Conservation (phyloP, 2,888 invertebrate species). For the Julus scandinavius region DNA sequence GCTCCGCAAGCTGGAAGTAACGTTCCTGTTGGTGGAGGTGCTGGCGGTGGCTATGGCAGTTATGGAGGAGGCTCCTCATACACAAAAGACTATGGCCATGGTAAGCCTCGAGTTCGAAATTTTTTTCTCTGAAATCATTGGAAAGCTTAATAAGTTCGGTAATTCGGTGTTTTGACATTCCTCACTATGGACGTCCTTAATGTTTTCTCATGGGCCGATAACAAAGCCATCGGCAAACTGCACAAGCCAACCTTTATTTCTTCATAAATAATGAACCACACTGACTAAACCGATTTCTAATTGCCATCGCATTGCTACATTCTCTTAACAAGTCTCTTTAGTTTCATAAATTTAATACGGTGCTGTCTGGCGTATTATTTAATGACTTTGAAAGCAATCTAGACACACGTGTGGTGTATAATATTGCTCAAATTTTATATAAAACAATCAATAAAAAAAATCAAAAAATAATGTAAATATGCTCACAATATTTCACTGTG, state of each 20-base stretch:
- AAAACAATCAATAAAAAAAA: neutral
- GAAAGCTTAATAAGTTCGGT: neutral
- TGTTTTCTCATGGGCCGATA: neutral
- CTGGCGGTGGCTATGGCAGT: constrained; percentile 49
- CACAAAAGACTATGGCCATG: constrained; percentile 46
- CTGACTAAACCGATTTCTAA: no score
- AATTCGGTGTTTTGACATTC: neutral
- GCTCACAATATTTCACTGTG: neutral
- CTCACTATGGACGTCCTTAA: neutral
- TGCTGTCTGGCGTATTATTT: neutral
- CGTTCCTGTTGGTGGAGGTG: constrained; percentile 41
- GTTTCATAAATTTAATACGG: no score
- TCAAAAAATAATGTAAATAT: no score
- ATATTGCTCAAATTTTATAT: neutral
- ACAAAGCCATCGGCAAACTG: neutral
- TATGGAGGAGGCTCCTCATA: constrained; percentile 25
- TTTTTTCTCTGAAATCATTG: constrained; percentile 18
- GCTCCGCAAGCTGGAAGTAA: constrained; percentile 25
- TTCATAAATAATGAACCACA: no score
- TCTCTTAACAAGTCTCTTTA: no score
- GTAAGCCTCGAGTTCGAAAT: constrained; percentile 47
- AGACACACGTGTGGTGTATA: neutral
- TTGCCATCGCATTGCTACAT: no score
- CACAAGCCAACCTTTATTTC: neutral
- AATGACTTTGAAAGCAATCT: neutral